Evolutionary conservation across 92 coral and sea anemone genomes (phyloP).

Genomic region (Palythoa grandis): DNA sequence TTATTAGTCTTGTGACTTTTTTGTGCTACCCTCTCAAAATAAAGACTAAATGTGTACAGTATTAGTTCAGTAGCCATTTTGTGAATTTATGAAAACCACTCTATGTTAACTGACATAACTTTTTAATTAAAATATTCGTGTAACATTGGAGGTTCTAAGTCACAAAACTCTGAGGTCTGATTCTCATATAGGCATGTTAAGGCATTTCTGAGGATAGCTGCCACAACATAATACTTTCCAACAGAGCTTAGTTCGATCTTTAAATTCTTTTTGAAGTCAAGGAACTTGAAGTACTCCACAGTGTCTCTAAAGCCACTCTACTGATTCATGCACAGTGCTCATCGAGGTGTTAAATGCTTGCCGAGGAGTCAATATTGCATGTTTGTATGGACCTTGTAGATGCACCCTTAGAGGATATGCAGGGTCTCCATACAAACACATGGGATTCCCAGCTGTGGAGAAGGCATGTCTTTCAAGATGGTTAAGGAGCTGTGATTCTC

Average conservation of each 20-base stretch:
- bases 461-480: constrained; percentile 32
- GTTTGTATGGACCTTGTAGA: constrained; percentile 31
- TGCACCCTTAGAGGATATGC: constrained; percentile 32
- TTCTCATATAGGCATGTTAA: no score
- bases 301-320: constrained; percentile 35
- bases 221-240: constrained; percentile 31
- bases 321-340: constrained; percentile 24
- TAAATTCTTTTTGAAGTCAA: constrained; percentile 27
- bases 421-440: constrained; percentile 17
- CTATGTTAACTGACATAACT: background rate
- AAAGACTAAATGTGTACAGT: constrained; percentile 12
- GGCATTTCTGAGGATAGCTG: constrained; percentile 28
- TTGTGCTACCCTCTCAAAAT: background rate
- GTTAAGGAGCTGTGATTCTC: constrained; percentile 37
- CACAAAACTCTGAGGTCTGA: no score
- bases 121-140: background rate
- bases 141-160: constrained; percentile 4
- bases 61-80: constrained; percentile 14
- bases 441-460: constrained; percentile 39
- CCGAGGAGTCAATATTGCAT: constrained; percentile 3
- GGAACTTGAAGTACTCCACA: no score
- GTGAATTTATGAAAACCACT: background rate
- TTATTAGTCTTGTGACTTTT: background rate
- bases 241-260: constrained; percentile 22
- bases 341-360: constrained; percentile 28